Evolutionary conservation across 2,797 vertebrate genomes (phyloP).

Genomic region (Melanotaenia parkinsoni): DNA sequence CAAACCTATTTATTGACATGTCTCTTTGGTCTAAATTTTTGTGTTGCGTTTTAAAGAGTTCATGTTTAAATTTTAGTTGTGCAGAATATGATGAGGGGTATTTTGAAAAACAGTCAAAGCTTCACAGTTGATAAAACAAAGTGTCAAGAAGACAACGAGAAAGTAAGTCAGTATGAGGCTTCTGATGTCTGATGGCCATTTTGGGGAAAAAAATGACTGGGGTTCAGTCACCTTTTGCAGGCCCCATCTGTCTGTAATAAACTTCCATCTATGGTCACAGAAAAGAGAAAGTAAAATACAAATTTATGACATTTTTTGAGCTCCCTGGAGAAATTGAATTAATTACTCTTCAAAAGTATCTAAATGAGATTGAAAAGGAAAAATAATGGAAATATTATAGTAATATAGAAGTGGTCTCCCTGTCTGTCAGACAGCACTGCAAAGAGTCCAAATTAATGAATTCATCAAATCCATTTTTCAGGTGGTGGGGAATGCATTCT

Average conservation of each 20-base stretch:
- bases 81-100: not conserved
- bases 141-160: too few species aligned
- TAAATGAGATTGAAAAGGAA: too few species aligned
- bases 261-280: not conserved
- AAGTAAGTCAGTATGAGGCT: too few species aligned
- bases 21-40: not conserved
- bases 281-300: not conserved
- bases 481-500: not conserved
- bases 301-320: too few species aligned
- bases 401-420: not conserved
- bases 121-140: not conserved
- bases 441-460: not conserved
- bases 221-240: not conserved
- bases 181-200: not conserved
- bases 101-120: too few species aligned
- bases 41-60: not conserved
- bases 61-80: not conserved
- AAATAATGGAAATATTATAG: too few species aligned
- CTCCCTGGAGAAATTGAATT: too few species aligned
- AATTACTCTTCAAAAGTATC: too few species aligned
- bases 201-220: not conserved
- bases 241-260: not conserved
- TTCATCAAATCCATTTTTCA: conserved; percentile 26
- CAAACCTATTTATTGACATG: not conserved
- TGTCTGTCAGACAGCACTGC: not conserved